A percentile compares a stretch with the other conserved stretches of the same genome.
phyloP scores from a whole-genome alignment of 2,888 invertebrate genomes.

The Cremastobaeus sp. region DNA sequence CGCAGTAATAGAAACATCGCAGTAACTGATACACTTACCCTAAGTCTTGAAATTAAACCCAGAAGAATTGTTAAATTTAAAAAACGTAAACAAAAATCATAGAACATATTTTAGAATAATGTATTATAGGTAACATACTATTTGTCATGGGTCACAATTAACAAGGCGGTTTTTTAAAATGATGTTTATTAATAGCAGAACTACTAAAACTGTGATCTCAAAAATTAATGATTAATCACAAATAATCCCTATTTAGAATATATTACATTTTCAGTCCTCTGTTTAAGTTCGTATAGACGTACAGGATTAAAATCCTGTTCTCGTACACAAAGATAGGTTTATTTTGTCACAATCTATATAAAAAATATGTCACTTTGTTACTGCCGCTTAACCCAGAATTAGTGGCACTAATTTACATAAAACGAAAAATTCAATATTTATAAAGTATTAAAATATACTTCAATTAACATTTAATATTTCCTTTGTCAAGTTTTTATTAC shows the following conservation, averaged over 20 bases:
- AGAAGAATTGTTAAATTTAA: no score
- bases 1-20: no score
- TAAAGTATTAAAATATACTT: constrained; percentile 47
- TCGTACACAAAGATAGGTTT: constrained; percentile 36
- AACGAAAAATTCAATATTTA: constrained; percentile 16
- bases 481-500: constrained; percentile 17
- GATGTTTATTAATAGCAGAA: constrained; percentile 44
- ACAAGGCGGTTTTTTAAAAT: constrained; percentile 28
- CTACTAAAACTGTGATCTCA: constrained; percentile 49
- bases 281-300: constrained; percentile 45
- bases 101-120: no score
- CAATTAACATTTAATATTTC: constrained; percentile 26
- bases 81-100: no score
- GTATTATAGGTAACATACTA: no score
- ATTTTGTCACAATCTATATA: constrained; percentile 43
- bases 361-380: constrained; percentile 45
- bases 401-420: constrained; percentile 30
- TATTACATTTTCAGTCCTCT: constrained; percentile 56
- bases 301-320: constrained; percentile 28
- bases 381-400: constrained; percentile 40
- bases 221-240: constrained; percentile 47
- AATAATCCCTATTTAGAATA: constrained; percentile 50
- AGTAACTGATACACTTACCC: no score
- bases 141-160: no score
- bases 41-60: no score